Base-by-base conservation (phyloP, 2,113 vertebrate genomes). In the Sarotherodon lohbergeri region DNA sequence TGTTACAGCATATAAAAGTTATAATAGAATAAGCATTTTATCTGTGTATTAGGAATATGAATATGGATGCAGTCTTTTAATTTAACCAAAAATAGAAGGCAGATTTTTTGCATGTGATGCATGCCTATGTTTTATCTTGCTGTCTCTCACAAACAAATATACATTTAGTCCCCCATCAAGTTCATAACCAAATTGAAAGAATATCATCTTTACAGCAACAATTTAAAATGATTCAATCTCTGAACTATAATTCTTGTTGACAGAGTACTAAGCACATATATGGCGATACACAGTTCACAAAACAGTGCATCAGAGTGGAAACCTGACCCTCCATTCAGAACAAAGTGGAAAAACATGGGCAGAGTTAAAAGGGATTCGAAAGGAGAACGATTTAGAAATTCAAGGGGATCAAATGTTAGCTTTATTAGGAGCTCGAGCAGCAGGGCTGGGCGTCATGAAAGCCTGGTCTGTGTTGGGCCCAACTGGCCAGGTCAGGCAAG, bases 381-480 rank as follows among this genome's bases (percentile, higher is more conserved):
- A 96, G 91, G 88, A 96, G 96, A 97, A 97, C 96, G 94, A 97
- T 97, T 97, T 96, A 95, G 97, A 97, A 96, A 97, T 97, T 98
- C 97, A 98, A 98, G 96, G 96, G 97, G 98, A 99, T 99, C 97
- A 97, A 97, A 98, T 99, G 98, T 96, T 97, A 94, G 97, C 97
- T 98, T 98, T 97, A 98, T 97, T 98, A 98, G 96, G 97, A 96
- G 97, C 96, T 97, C 96, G 95, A 98, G 97, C 96, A 95, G 54
- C 96, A 95, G 96, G 97, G 96, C 97, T 96, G 96, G 95, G 93
- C 93, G 94, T 95, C 96, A 98, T 98, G 98, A 99, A 99, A 98
- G 97, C 96, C 96, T 92, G 93, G 95, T 98, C 97, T 98, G 97
- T 98, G 97, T 96, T 93, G 96, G 96, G 96, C 66, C 97, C 97